Evolutionary conservation across 1,140 invertebrate species (phyloP).

Genomic region (Cydia strobilella): DNA sequence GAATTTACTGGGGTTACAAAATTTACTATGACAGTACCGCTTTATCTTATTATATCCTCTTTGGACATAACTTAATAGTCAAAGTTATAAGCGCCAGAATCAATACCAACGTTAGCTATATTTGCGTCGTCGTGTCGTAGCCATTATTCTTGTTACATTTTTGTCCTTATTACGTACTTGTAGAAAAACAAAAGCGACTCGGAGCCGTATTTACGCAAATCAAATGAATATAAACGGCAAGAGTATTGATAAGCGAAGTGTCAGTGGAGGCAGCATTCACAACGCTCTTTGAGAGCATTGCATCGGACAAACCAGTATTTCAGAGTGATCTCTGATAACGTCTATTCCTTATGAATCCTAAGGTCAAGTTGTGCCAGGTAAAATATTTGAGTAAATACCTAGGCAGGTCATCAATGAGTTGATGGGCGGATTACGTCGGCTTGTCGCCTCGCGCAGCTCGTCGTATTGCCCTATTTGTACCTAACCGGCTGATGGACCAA

Average conservation of each 20-base stretch:
- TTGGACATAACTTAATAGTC: too few species aligned
- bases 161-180: too few species aligned
- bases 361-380: neutral
- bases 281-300: neutral
- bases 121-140: too few species aligned
- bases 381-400: neutral
- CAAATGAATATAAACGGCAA: too few species aligned
- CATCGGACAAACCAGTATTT: neutral
- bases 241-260: neutral
- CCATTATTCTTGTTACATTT: too few species aligned
- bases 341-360: neutral
- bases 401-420: slow-evolving; percentile 54
- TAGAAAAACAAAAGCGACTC: too few species aligned
- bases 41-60: too few species aligned
- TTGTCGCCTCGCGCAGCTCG: slow-evolving; percentile 68
- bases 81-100: too few species aligned
- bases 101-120: too few species aligned
- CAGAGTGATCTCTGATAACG: neutral
- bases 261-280: neutral
- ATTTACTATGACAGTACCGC: too few species aligned
- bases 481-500: slow-evolving; percentile 32
- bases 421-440: slow-evolving; percentile 68
- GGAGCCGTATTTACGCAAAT: too few species aligned
- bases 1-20: too few species aligned
- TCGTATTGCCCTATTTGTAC: slow-evolving; percentile 76